A percentile compares a stretch with the other conserved stretches of the same genome.
Evolutionary conservation across 2,113 vertebrate genomes (phyloP).

Genomic region (Nibea albiflora): DNA sequence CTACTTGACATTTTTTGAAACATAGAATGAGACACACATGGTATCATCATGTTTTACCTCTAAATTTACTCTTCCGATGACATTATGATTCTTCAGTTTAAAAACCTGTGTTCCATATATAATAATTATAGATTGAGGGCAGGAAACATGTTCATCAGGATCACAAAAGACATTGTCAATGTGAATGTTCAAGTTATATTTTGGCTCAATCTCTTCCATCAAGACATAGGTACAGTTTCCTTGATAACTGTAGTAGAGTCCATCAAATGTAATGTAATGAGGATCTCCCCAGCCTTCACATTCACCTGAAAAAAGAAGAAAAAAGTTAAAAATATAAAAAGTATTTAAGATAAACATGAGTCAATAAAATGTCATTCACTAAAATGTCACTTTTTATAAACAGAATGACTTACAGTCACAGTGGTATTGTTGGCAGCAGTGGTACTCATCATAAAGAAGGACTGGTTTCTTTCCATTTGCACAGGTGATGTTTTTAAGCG

Average conservation of each 20-base stretch:
- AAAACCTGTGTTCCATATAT: slow-evolving; percentile 84
- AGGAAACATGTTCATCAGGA: slow-evolving; percentile 86
- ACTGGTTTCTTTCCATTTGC: slow-evolving; percentile 86
- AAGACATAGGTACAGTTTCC: slow-evolving; percentile 95
- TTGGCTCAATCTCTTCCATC: slow-evolving; percentile 87
- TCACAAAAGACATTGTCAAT: slow-evolving; percentile 93
- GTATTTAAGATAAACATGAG: slow-evolving; percentile 38
- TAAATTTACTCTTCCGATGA: slow-evolving; percentile 79
- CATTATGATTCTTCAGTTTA: slow-evolving; percentile 82
- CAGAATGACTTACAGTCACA: slow-evolving; percentile 90
- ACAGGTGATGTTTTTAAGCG: slow-evolving; percentile 83
- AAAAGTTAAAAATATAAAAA: background rate
- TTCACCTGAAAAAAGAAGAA: slow-evolving; percentile 82
- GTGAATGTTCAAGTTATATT: slow-evolving; percentile 87
- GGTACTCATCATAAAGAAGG: slow-evolving; percentile 80
- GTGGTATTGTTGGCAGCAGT: slow-evolving; percentile 88
- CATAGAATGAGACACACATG: background rate
- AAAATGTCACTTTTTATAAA: background rate
- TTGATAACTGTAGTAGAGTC: slow-evolving; percentile 92
- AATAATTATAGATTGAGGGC: slow-evolving; percentile 89
- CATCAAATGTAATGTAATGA: slow-evolving; percentile 95
- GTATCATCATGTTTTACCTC: slow-evolving; percentile 81
- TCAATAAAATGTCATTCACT: background rate
- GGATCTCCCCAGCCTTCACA: slow-evolving; percentile 97
- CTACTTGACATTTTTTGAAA: background rate